Percentiles rank a stretch among this genome's conserved stretches.
Evolutionary conservation across 1,140 invertebrate species (phyloP).

Genomic region (Panulirus ornatus): DNA sequence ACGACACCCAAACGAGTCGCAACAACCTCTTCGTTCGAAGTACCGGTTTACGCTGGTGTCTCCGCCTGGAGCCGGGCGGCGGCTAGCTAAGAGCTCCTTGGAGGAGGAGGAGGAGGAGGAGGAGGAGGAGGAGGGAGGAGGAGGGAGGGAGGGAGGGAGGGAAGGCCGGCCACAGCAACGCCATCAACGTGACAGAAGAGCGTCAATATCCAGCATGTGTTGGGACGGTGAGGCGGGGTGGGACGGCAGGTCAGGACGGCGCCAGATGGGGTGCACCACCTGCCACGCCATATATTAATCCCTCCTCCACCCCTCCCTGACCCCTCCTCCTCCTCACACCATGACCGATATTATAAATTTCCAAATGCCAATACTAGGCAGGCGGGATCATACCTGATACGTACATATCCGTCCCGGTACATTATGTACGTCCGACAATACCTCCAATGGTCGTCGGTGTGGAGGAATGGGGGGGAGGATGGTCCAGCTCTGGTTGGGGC

Average conservation of each 20-base stretch:
- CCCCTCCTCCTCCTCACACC: too few species aligned
- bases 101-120: neutral
- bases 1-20: too few species aligned
- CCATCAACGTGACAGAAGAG: neutral
- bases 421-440: neutral
- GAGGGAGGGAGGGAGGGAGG: neutral
- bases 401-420: neutral
- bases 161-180: neutral
- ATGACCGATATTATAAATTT: slow-evolving; percentile 21
- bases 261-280: slow-evolving; percentile 1
- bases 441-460: neutral
- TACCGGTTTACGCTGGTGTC: too few species aligned
- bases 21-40: too few species aligned
- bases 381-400: neutral
- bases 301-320: neutral
- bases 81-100: neutral
- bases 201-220: neutral
- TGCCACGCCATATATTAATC: slow-evolving; percentile 1
- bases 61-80: too few species aligned
- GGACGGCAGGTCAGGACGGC: neutral
- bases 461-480: too few species aligned
- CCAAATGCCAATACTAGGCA: slow-evolving; percentile 6
- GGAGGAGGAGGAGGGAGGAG: neutral
- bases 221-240: neutral
- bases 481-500: neutral